Base-by-base conservation (phyloP, 2,113 vertebrate genomes). In the Salvator merianae region DNA sequence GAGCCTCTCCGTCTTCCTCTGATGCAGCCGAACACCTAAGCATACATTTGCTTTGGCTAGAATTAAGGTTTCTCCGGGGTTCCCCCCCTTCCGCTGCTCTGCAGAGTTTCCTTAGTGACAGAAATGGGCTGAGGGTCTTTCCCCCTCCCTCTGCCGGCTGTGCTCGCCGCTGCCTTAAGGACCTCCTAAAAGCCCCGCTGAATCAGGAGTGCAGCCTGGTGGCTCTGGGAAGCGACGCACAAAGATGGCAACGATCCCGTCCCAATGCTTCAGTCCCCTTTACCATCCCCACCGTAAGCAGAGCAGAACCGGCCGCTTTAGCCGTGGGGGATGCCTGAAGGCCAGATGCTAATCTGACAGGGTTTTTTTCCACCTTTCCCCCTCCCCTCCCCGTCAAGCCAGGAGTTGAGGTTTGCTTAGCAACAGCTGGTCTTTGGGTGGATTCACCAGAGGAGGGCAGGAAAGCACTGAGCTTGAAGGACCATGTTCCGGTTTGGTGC, bases 291-390 rank as follows among this genome's bases (percentile, higher is more conserved):
- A 53, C 50, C 50, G 16, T 9, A 53, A 53, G 50, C 50, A 5
- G 3, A 53, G 50, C 50, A 53, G 50, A 53, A 53, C 50, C 50
- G 2, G 50, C 55, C 16, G 16, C 14, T 16, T 59, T 20, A 59
- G 14, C 14, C 55, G 4, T 20, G 55, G 55, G 16, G 55, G 55
- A 20, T 59, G 14, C 20, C 55, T 20, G 55, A 20, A 47, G 43
- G 43, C 6, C 43, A 47, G 43, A 20, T 59, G 55, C 55, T 20
- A 20, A 59, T 59, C 2, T 59, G 55, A 16, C 16, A 18, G 53
- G 55, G 55, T 59, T 59, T 13, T 73, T 80, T 4, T n/a, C 74
- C 59, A 30, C 87, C 81, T 38, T 87, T 53, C 74, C 63, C 76
- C 66, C n/a, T 75, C 18, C 76, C 82, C 4, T n/a, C 77, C 59